A percentile compares a stretch with the other conserved stretches of the same genome.
These are phyloP conservation scores for Acanthurus tractus DNA, from an alignment of 2,797 vertebrate genomes.

Conservation along the genomic window DNA sequence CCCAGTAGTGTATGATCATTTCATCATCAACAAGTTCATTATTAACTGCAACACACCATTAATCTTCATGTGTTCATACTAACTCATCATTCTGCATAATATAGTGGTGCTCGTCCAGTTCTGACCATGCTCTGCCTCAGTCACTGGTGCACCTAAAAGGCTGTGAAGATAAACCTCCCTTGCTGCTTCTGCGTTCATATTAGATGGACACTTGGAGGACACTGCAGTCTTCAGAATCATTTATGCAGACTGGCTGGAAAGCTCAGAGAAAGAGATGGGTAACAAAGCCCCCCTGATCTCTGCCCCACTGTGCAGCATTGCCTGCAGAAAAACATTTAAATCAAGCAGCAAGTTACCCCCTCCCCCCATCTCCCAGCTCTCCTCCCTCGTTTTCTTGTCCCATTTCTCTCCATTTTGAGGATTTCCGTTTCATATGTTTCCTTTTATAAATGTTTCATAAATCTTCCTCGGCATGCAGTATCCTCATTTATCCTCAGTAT, in stretches of 20 bases:
- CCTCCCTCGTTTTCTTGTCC: conserved; percentile 8
- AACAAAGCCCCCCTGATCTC: conserved; percentile 59
- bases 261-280: conserved; percentile 23
- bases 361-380: not conserved
- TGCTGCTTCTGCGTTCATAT: conserved; percentile 34
- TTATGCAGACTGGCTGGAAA: conserved; percentile 62
- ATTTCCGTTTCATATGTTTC: not conserved
- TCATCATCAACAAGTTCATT: not conserved
- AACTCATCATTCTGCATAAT: conserved; percentile 2
- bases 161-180: conserved; percentile 28
- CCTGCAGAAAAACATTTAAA: conserved; percentile 37
- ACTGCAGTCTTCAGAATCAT: conserved; percentile 5
- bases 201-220: conserved; percentile 34
- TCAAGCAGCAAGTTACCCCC: conserved; percentile 5
- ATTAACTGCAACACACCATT: not conserved
- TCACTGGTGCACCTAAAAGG: conserved; percentile 20
- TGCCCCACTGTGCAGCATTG: conserved; percentile 49
- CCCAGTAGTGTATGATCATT: not conserved
- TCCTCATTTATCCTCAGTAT: not conserved
- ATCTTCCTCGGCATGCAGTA: not conserved
- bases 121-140: conserved; percentile 8
- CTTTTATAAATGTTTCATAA: not conserved
- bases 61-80: not conserved
- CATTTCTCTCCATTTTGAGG: not conserved
- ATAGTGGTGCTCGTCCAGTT: not conserved